phyloP scores from a whole-genome alignment of 1,140 invertebrate species.

The Galleria mellonella region DNA sequence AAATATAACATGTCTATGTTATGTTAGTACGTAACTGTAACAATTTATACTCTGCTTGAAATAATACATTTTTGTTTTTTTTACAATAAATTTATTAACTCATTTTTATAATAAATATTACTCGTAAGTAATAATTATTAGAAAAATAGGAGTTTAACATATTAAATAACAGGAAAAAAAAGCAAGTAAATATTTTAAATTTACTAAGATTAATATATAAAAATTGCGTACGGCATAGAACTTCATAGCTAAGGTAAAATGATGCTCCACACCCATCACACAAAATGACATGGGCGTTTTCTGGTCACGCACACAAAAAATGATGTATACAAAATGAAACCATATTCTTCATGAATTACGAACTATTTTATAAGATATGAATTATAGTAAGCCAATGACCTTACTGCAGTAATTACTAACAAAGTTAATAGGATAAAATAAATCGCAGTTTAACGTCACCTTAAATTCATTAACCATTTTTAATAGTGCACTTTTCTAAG shows the following conservation, averaged over 20 bases:
- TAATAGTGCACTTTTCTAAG: too few relatives aligned
- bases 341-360: constrained; percentile 12
- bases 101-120: too few relatives aligned
- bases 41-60: too few relatives aligned
- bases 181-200: too few relatives aligned
- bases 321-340: constrained; percentile 12
- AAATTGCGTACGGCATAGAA: neutral
- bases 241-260: constrained; percentile 9
- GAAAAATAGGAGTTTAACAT: too few relatives aligned
- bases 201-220: too few relatives aligned
- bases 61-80: too few relatives aligned
- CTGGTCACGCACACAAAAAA: constrained; percentile 34
- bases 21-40: too few relatives aligned
- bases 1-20: too few relatives aligned
- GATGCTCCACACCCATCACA: constrained; percentile 24
- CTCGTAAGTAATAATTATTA: too few relatives aligned
- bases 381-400: constrained; percentile 16
- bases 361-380: constrained; percentile 14
- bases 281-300: constrained; percentile 39
- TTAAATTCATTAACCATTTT: constrained; percentile 19
- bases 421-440: constrained; percentile 26
- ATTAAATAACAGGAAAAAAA: too few relatives aligned
- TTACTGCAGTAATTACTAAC: constrained; percentile 21
- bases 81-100: too few relatives aligned
- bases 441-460: constrained; percentile 21